Percentiles rank a stretch among this genome's conserved stretches.
Conservation (phyloP, 2,113 vertebrate genomes). For the Hyperopisus bebe region DNA sequence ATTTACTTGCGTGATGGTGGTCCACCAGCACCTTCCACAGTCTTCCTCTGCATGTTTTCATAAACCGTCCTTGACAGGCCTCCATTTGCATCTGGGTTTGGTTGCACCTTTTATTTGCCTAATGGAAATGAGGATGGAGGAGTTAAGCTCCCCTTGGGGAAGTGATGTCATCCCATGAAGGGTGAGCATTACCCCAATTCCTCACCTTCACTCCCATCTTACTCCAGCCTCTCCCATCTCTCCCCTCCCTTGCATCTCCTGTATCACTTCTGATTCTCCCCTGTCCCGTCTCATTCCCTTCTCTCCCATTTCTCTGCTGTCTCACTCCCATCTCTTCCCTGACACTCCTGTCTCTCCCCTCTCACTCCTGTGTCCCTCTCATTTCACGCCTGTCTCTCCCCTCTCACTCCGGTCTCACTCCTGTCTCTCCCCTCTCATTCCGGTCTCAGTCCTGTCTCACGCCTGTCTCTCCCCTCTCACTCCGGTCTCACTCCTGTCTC, state of each 20-base stretch:
- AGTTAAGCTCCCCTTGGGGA: slow-evolving; percentile 22
- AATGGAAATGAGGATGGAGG: slow-evolving; percentile 55
- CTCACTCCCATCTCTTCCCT: neutral
- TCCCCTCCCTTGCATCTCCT: neutral
- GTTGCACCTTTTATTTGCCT: slow-evolving; percentile 56
- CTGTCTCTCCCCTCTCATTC: neutral
- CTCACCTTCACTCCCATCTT: neutral
- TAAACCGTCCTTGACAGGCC: slow-evolving; percentile 37
- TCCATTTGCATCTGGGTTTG: slow-evolving; percentile 48
- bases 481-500: neutral
- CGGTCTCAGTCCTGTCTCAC: neutral
- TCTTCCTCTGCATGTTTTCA: slow-evolving; percentile 55
- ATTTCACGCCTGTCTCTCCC: no score
- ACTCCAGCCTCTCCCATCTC: neutral
- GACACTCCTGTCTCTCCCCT: neutral
- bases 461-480: neutral
- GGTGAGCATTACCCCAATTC: neutral
- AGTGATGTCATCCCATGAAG: neutral
- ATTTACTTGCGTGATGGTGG: slow-evolving; percentile 41
- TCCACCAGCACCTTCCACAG: slow-evolving; percentile 28
- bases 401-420: neutral
- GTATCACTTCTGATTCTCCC: neutral
- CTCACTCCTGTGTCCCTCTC: neutral
- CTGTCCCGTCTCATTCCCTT: neutral
- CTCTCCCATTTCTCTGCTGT: neutral